phyloP scores from a whole-genome alignment of 2,888 invertebrate genomes.

The Patella caerulea region DNA sequence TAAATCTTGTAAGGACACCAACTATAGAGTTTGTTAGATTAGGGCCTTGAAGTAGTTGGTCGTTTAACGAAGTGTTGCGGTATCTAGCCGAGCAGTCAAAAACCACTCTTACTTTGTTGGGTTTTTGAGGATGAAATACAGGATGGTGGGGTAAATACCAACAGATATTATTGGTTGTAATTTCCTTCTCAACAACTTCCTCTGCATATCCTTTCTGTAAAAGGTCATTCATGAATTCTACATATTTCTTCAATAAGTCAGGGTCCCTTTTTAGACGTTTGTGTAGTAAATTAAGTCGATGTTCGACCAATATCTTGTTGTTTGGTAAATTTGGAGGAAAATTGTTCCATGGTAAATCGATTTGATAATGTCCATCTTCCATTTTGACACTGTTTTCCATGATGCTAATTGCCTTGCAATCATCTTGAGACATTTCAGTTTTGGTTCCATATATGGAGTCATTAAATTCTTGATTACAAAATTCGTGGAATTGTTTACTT shows the following conservation, averaged over 20 bases:
- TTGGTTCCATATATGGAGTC: conserved; percentile 80
- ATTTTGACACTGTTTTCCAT: conserved; percentile 14
- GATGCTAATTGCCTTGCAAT: conserved; percentile 15
- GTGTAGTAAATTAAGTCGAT: background rate
- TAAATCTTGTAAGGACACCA: conserved; percentile 37
- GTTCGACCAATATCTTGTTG: background rate
- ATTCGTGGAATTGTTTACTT: conserved; percentile 85
- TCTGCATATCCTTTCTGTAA: conserved; percentile 21
- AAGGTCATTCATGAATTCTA: conserved; percentile 13
- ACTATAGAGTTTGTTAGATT: conserved; percentile 41
- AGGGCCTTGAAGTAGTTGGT: conserved; percentile 38
- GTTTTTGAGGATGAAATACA: conserved; percentile 14
- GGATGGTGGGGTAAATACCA: conserved; percentile 11
- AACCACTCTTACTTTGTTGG: conserved; percentile 20
- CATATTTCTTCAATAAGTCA: conserved; percentile 13
- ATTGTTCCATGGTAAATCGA: background rate
- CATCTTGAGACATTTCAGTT: conserved; percentile 85
- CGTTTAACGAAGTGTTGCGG: conserved; percentile 36
- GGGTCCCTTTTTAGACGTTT: conserved; percentile 1
- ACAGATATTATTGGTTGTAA: background rate
- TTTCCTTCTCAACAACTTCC: background rate
- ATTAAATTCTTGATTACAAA: conserved; percentile 28
- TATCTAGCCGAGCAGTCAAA: conserved; percentile 38
- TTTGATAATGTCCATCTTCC: conserved; percentile 22
- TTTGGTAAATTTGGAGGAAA: background rate